Percentiles rank a stretch among this genome's conserved stretches.
These are phyloP conservation scores for Gopherus flavomarginatus DNA, from an alignment of 2,113 vertebrate species.

Conservation along the genomic window DNA sequence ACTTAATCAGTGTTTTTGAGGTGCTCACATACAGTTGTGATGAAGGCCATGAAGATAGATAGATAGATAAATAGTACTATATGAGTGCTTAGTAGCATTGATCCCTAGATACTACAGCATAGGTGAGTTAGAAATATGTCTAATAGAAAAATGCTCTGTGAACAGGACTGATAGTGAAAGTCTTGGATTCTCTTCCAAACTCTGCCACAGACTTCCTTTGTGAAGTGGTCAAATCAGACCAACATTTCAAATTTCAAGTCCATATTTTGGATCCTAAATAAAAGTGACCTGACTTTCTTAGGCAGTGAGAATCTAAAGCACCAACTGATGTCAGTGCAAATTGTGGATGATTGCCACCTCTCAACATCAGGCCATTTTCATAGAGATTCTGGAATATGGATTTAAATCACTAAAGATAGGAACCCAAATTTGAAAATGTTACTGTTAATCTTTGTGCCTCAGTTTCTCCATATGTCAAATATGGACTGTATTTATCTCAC, in stretches of 20 bases:
- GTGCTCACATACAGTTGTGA: not conserved
- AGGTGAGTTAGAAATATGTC: not conserved
- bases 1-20: not conserved
- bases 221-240: not conserved
- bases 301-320: accelerated
- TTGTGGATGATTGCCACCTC: accelerated
- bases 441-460: not conserved
- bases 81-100: accelerated
- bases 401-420: not conserved
- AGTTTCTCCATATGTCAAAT: not conserved
- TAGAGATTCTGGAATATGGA: not conserved
- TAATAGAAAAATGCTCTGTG: no score
- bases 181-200: no score
- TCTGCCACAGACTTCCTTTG: no score
- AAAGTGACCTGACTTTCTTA: not conserved
- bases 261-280: not conserved
- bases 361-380: accelerated
- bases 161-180: no score
- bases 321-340: not conserved
- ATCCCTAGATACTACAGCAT: not conserved
- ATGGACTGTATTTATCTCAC: not conserved
- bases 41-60: not conserved
- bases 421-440: not conserved
- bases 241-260: not conserved
- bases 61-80: not conserved